Evolutionary conservation across 1,140 invertebrate genomes (phyloP), one percentile per base, ranked within the genome.

Genomic region (Adelges cooleyi): DNA sequence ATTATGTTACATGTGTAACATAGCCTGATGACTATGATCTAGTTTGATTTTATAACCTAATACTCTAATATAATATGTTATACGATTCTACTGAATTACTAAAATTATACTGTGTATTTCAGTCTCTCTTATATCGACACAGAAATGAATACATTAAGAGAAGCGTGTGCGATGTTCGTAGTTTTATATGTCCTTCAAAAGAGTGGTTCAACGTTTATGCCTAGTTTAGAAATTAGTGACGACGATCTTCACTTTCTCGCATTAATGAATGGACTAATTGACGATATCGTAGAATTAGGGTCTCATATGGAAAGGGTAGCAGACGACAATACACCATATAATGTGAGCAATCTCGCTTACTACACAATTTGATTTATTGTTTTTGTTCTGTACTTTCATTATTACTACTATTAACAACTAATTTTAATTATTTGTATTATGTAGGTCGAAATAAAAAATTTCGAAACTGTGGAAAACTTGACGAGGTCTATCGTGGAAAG

Each of bases 281-380:
- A 29, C 27, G 56, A 62, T 3, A 62, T 48, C 1, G 18, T 48
- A 9, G 17, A 62, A 29, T 46, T 48, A 25, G 42, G 42, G 20
- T 46, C n/a, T 8, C 33, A 8, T n/a, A 48, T 62, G 15, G 42
- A 62, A 48, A 62, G 56, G 9, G 44, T 62, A 13, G n/a, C 42
- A 29, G 17, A 46, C n/a, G 1, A 2, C 2, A 27, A 33, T 48
- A 10, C 25, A 33, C 18, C 56, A 48, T 62, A 62, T 29, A 48
- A 33, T 33, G 56, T 62, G 46, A 62, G 29, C 11, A 5, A 6
- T 33, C 29, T 6, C 11, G 11, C 5, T 6, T 33, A 33, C 11
- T 33, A 33, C 29, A 33, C 11, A 33, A n/a, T n/a, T n/a, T n/a
- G n/a, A n/a, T n/a, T n/a, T n/a, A n/a, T n/a, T n/a, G n/a, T n/a